Percentiles rank a stretch among this genome's conserved stretches.
These are phyloP conservation scores for Helostoma temminkii DNA, from an alignment of 2,797 vertebrate species.

Conservation along the genomic window DNA sequence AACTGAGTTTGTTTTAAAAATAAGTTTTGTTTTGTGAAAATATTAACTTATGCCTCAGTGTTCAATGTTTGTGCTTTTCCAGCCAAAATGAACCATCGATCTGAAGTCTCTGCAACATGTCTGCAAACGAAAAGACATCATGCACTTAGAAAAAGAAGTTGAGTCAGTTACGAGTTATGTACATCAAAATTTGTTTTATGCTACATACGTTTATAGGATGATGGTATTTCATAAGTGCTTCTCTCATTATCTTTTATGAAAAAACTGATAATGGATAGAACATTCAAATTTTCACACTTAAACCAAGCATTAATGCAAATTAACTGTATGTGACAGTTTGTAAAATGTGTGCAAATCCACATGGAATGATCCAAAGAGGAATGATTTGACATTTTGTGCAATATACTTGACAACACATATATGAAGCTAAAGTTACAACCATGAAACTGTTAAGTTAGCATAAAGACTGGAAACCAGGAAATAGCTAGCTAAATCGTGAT, in stretches of 20 bases:
- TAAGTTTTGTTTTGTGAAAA: constrained; percentile 4
- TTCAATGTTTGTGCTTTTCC: constrained; percentile 46
- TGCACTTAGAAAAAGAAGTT: constrained; percentile 8
- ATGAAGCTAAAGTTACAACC: neutral
- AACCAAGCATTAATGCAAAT: constrained; percentile 24
- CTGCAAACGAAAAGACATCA: constrained; percentile 6
- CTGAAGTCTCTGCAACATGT: neutral
- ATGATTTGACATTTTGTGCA: constrained; percentile 13
- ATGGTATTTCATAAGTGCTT: constrained; percentile 41
- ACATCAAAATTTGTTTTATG: constrained; percentile 47
- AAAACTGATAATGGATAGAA: constrained; percentile 47
- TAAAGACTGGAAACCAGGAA: neutral
- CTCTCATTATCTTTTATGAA: constrained; percentile 37
- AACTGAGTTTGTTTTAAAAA: constrained; percentile 7
- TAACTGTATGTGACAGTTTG: constrained; percentile 11
- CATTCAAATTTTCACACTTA: constrained; percentile 52
- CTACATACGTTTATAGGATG: constrained; percentile 54
- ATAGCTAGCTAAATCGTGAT: too few species aligned
- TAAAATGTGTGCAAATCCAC: constrained; percentile 25
- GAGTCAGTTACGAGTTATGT: constrained; percentile 28
- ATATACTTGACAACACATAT: neutral
- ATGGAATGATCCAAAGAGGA: constrained; percentile 6
- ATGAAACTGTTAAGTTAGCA: neutral
- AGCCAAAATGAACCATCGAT: constrained; percentile 15
- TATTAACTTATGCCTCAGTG: constrained; percentile 11